Base-by-base conservation (phyloP, 2,797 vertebrate species). In the Pangasius mekongensis region DNA sequence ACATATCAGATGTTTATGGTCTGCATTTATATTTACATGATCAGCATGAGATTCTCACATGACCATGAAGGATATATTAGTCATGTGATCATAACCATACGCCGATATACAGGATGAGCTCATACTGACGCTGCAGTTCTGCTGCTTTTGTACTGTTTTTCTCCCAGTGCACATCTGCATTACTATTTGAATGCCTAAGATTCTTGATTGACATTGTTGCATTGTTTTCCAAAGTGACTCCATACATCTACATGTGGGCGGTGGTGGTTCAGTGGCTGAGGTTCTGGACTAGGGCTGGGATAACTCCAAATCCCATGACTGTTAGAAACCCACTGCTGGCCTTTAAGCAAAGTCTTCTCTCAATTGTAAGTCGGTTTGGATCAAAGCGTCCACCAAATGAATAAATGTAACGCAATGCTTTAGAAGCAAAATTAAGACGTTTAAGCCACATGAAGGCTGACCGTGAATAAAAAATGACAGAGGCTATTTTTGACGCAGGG, bases 381-480 rank as follows among this genome's bases (percentile, higher is more conserved):
- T 78, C 58, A 86, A 86, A 86, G 69, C 33, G 1, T 30, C 33
- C 9, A 39, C 49, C 71, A 60, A 27, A 58, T 85, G 52, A 74
- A 85, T 85, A 85, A 86, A 86, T 30, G 73, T 33, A 49, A 52
- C 6, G 36, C 36, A 24, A 66, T 52, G n/a, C 69, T 64, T 84
- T 52, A 84, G 39, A 16, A 56, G 74, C 56, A 80, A 85, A 88
- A 54, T 71, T 82, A 76, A 82, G 62, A 76, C 30, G 83, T 78
- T 78, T 30, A 36, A 78, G 88, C 60, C 54, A 85, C 88, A 87
- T 89, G 74, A 90, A 85, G 64, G 76, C 60, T 62, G 80, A 84
- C 39, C 69, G 18, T 83, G 49, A 83, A 43, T 85, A 86, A 84
- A 90, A 83, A 87, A 85, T 83, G 64, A 89, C 74, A 88, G 60